Base-by-base conservation (phyloP, 2,888 invertebrate species). In the Apomyelois bistriatella region DNA sequence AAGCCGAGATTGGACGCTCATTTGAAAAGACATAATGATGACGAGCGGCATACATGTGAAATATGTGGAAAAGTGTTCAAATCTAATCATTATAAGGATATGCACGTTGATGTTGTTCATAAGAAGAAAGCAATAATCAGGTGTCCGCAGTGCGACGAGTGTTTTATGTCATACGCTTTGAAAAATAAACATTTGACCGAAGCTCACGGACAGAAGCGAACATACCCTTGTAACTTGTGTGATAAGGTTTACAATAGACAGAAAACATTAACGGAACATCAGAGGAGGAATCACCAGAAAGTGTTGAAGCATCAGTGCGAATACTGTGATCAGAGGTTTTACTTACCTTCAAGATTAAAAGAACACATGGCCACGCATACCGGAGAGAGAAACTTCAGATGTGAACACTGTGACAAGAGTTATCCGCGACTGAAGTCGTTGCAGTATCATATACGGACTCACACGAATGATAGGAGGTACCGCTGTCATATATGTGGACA, bases 341-440 rank as follows among this genome's bases (percentile, higher is more conserved):
- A 89, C 40, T 59, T 88, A 0, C 91, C 90, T 0, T 85, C 87
- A 0, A 58, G 85, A 1, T 67, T 91, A 51, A 85, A 85, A 30
- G 83, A 92, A 8, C 92, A 92, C 49, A 91, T 91, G 79, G 87
- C 89, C 0, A 85, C 87, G 0, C 92, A 93, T 53, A 91, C 92
- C 0, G 88, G 91, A 0, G 92, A 91, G 38, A 84, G 91, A 58
- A 88, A 90, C n/a, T 92, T 91, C 59, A 72, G 91, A 1, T 93
- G 93, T 63, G 90, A 91, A 28, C 83, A 91, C 40, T 93, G 93
- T 65, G 92, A 92, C 1, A 93, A 93, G 58, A 90, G 90, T 13
- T 93, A 93, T 64, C 92, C 93, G 0, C 82, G 93, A 50, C 73
- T 92, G 4, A 92, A 92, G 36, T 92, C 92, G 0, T 60, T 93